Evolutionary conservation across 2,113 vertebrate species (phyloP).

Genomic region (Limanda limanda): DNA sequence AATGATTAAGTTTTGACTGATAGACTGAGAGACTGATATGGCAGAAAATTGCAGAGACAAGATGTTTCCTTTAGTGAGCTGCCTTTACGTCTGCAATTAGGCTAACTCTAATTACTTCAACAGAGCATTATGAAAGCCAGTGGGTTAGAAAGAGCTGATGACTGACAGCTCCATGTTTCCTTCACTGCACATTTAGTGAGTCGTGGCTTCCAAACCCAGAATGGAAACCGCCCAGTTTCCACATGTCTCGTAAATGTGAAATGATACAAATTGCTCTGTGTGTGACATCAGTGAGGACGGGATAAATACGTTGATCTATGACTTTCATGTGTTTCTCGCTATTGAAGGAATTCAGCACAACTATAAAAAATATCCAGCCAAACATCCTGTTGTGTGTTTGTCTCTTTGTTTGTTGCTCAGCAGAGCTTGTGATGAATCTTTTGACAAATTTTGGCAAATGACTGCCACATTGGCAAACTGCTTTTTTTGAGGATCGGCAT

Average conservation of each 20-base stretch:
- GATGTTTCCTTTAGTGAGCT: constrained; percentile 11
- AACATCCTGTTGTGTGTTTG: constrained; percentile 7
- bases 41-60: not conserved
- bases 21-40: not conserved
- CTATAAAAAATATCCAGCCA: not conserved
- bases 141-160: constrained; percentile 7
- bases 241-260: constrained; percentile 14
- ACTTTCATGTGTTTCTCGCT: constrained; percentile 35
- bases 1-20: not conserved
- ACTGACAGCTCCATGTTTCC: constrained; percentile 8
- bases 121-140: not conserved
- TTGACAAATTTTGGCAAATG: not conserved
- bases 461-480: not conserved
- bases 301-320: constrained; percentile 32
- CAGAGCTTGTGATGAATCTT: not conserved
- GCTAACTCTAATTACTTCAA: not conserved
- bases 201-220: constrained; percentile 13
- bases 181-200: constrained; percentile 1
- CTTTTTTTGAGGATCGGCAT: not conserved
- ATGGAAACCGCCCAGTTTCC: constrained; percentile 18
- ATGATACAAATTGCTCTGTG: constrained; percentile 30
- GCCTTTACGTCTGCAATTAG: not conserved
- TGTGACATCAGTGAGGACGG: constrained; percentile 1
- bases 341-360: not conserved
- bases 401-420: constrained; percentile 9